Conservation (phyloP, 2,113 vertebrate species). For the Hippopotamus amphibius region DNA sequence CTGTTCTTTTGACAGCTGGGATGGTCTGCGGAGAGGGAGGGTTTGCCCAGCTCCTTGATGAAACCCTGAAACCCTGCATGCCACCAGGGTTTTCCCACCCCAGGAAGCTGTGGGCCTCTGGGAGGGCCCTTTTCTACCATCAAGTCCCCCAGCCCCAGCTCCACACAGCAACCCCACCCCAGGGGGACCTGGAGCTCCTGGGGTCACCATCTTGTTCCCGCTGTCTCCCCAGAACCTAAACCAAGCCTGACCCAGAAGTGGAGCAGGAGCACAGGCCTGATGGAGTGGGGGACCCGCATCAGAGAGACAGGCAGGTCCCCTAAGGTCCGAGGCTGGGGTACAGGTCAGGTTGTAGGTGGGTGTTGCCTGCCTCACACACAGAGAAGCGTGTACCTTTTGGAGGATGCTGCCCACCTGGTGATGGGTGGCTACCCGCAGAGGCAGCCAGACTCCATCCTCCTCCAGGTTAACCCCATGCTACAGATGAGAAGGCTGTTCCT, state of each 20-base stretch:
- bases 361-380: not conserved
- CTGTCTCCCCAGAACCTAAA: not conserved
- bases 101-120: not conserved
- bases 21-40: not conserved
- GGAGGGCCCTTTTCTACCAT: not conserved
- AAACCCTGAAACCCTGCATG: not conserved
- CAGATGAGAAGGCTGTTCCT: not conserved
- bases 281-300: not conserved
- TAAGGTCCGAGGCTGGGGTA: not conserved
- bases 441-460: not conserved
- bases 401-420: not conserved
- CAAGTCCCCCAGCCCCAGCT: not conserved
- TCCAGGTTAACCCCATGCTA: not conserved
- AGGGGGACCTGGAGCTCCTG: not conserved
- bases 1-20: not conserved
- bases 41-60: not conserved
- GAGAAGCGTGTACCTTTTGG: not conserved
- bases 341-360: not conserved
- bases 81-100: not conserved
- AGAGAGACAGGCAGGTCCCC: not conserved
- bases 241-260: not conserved
- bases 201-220: not conserved
- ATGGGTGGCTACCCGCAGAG: not conserved
- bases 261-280: not conserved
- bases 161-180: accelerated